Evolutionary conservation across 2,797 vertebrate genomes (phyloP).

Genomic region (Microctenopoma stevenorrisi): DNA sequence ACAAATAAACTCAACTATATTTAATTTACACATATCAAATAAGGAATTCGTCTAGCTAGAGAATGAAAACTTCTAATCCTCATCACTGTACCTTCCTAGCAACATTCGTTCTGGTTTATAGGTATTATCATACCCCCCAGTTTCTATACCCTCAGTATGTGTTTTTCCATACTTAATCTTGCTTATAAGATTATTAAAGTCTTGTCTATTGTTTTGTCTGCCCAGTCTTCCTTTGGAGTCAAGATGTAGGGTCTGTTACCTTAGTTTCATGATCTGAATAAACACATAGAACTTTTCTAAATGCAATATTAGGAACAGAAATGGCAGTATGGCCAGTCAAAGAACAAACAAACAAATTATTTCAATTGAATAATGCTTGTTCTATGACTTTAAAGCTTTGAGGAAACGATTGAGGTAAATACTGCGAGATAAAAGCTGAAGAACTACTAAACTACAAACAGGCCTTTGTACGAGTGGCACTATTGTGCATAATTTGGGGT

Average conservation of each 20-base stretch:
- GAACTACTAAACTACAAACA: constrained; percentile 12
- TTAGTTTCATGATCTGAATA: neutral
- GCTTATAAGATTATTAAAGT: neutral
- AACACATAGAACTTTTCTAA: constrained; percentile 1
- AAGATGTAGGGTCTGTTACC: neutral
- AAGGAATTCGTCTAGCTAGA: neutral
- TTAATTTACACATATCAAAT: neutral
- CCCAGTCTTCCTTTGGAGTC: neutral
- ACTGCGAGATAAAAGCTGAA: constrained; percentile 15
- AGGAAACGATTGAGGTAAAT: constrained; percentile 31
- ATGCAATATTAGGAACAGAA: constrained; percentile 7
- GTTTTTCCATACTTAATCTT: neutral
- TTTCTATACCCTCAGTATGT: neutral
- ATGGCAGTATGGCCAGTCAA: neutral
- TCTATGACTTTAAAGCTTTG: constrained; percentile 34
- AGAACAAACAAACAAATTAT: neutral
- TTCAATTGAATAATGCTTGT: constrained; percentile 23
- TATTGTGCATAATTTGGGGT: no score
- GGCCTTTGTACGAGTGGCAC: constrained; percentile 14
- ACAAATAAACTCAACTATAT: no score
- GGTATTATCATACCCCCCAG: neutral
- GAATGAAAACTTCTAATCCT: neutral
- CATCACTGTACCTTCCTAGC: neutral
- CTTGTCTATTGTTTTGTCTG: neutral
- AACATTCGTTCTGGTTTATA: no score